Base-by-base conservation (phyloP, 2,797 vertebrate species). In the Bradypodion ventrale region DNA sequence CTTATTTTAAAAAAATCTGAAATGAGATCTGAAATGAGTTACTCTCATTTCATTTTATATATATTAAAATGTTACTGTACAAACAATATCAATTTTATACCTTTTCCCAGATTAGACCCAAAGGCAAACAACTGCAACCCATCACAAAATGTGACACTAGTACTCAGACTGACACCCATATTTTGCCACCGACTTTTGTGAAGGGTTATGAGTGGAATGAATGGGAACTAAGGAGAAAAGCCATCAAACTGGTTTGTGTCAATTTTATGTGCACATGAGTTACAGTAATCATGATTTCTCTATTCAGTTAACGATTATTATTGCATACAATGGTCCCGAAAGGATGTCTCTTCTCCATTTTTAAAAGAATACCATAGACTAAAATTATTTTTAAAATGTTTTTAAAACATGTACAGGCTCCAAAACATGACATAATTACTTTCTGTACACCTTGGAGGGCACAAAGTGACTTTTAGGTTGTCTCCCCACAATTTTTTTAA, bases 141-240 rank as follows among this genome's bases (percentile, higher is more conserved):
- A 92, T 93, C 69, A 89, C 82, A 7, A 97, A 94, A 91, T 87
- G 91, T 92, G 97, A 99, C 77, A 95, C 85, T 44, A 74, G 96
- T 92, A 97, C 97, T 32, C 98, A 99, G 88, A 99, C 98, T 0
- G 98, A 98, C 56, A 95, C 95, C n/a, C 98, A 99, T 80, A 96
- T 97, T 13, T 68, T 98, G 91, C 97, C 97, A 92, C 95, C 96
- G 66, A 97, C 97, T 90, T 95, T 97, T 23, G 95, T 96, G 79
- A 95, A 87, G 82, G 94, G 97, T 0, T 98, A 99, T 1, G 97
- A 99, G 87, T 99, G 98, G 98, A 99, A 99, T 75, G 98, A 99
- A 94, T 99, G 98, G 98, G 97, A 98, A 86, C 94, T 99, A 84
- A 94, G 98, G 88, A 96, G 97, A 92, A 97, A 97, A 96, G 98